phyloP scores from a whole-genome alignment of 2,113 vertebrate species.

The Callopanchax toddi region DNA sequence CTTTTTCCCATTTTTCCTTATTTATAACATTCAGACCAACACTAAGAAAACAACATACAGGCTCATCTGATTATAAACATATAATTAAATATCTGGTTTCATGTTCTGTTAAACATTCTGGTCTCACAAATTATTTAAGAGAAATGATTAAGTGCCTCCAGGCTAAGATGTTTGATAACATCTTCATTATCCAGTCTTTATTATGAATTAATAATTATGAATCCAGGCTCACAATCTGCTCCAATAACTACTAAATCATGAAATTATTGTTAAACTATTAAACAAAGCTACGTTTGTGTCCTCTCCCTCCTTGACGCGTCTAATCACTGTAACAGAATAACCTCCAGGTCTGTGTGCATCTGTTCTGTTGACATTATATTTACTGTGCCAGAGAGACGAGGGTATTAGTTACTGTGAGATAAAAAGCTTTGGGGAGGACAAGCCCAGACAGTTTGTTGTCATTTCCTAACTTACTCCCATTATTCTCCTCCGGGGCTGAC shows the following conservation, averaged over 20 bases:
- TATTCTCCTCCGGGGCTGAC: slow-evolving; percentile 33
- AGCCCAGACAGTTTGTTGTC: slow-evolving; percentile 22
- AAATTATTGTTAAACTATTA: slow-evolving; percentile 15
- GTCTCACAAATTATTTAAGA: background rate
- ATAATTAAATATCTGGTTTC: background rate
- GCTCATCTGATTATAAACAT: no score
- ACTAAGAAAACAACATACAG: no score
- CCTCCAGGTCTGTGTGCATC: slow-evolving; percentile 1
- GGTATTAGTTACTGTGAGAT: slow-evolving; percentile 20
- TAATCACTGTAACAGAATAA: slow-evolving; percentile 7
- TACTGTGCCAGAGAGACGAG: slow-evolving; percentile 15
- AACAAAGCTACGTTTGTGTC: slow-evolving; percentile 7
- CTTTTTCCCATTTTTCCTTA: no score
- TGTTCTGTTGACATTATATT: slow-evolving; percentile 30
- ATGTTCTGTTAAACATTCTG: no score
- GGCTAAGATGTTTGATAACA: background rate
- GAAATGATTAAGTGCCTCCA: slow-evolving; percentile 8
- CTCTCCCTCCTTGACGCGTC: slow-evolving; percentile 3
- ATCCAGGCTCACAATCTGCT: slow-evolving; percentile 17
- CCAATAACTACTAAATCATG: background rate
- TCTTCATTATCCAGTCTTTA: slow-evolving; percentile 6
- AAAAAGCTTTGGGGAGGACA: slow-evolving; percentile 35
- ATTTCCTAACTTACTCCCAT: slow-evolving; percentile 28
- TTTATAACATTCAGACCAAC: no score
- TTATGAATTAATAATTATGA: slow-evolving; percentile 4